These are phyloP conservation scores for Tachuris rubrigastra DNA, from an alignment of 2,113 vertebrate species.

Conservation along the genomic window DNA sequence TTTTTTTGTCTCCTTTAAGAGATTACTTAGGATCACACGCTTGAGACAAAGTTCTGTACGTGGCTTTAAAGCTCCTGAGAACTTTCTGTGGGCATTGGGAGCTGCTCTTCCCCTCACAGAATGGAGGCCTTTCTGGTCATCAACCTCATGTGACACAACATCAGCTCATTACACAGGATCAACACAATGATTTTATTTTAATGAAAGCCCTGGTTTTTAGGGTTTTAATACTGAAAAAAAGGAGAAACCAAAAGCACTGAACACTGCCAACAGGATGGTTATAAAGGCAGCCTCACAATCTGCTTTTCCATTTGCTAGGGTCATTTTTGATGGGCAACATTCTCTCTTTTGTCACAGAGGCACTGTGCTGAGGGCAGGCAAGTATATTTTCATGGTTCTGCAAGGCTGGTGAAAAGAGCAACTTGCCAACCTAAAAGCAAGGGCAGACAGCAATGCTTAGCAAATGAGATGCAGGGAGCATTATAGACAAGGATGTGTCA, in stretches of 20 bases:
- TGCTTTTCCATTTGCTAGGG: slow-evolving; percentile 38
- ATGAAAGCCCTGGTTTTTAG: neutral
- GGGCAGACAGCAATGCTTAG: slow-evolving; percentile 6
- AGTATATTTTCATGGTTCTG: slow-evolving; percentile 35
- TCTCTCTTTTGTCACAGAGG: slow-evolving; percentile 38
- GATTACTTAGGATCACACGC: neutral
- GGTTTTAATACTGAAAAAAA: neutral
- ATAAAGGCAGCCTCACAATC: slow-evolving; percentile 43
- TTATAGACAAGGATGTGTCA: neutral
- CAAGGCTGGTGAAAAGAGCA: slow-evolving; percentile 13
- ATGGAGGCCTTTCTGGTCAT: neutral
- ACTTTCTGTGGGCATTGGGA: neutral
- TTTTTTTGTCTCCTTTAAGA: neutral
- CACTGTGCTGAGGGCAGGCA: neutral
- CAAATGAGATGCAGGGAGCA: neutral
- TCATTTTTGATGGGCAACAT: slow-evolving; percentile 46
- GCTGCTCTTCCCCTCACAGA: neutral
- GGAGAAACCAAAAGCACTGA: neutral
- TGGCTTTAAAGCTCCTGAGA: neutral
- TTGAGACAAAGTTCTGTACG: neutral
- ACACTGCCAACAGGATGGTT: neutral
- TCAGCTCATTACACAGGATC: neutral
- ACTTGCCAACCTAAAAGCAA: slow-evolving; percentile 13
- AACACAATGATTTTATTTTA: neutral
- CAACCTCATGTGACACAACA: neutral